Conservation (phyloP, 1,140 invertebrate genomes). For the Phthorimaea operculella region DNA sequence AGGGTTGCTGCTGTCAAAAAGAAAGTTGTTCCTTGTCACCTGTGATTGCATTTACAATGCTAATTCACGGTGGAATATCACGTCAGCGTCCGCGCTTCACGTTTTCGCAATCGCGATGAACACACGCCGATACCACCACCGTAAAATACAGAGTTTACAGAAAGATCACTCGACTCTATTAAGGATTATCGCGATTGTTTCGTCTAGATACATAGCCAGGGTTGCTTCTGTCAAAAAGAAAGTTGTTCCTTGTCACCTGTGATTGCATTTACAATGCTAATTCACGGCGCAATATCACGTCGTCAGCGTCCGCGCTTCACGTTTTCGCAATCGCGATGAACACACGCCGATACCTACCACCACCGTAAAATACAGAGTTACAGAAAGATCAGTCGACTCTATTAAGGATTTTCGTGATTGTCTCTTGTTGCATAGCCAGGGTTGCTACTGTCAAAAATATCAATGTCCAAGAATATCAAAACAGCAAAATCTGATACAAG, state of each 20-base stretch:
- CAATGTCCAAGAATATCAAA: too few species aligned
- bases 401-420: too few species aligned
- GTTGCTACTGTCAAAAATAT: too few species aligned
- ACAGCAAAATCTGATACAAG: too few species aligned
- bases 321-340: constrained; percentile 20
- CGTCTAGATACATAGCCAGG: too few species aligned
- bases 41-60: constrained; percentile 68
- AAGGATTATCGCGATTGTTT: too few species aligned
- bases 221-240: too few species aligned
- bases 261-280: constrained; percentile 68
- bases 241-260: constrained; percentile 67
- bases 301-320: constrained; percentile 36
- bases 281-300: constrained; percentile 56
- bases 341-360: constrained; percentile 6
- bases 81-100: constrained; percentile 39
- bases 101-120: constrained; percentile 20
- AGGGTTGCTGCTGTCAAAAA: too few species aligned
- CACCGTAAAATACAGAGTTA: too few species aligned
- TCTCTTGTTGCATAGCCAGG: too few species aligned
- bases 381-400: too few species aligned
- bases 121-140: constrained; percentile 7
- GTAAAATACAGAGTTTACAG: too few species aligned
- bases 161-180: background rate
- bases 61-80: constrained; percentile 59
- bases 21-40: constrained; percentile 35